A percentile compares a stretch with the other conserved stretches of the same genome.
phyloP scores from a whole-genome alignment of 2,113 vertebrate species.

The Cyphomyrus discorhynchus region DNA sequence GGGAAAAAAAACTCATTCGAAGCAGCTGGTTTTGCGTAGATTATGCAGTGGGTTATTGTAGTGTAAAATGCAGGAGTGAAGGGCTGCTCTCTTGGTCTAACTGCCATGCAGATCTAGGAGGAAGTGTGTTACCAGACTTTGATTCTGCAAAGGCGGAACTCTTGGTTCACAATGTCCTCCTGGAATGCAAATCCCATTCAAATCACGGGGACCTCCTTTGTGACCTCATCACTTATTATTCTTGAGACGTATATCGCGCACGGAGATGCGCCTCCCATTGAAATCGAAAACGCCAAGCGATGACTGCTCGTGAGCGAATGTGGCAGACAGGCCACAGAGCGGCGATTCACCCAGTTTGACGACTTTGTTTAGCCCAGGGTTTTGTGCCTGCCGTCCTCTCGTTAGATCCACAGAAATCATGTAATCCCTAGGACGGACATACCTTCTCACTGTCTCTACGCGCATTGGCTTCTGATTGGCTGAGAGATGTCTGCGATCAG shows the following conservation, averaged over 20 bases:
- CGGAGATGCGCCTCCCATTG: neutral
- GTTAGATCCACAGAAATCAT: slow-evolving; percentile 7
- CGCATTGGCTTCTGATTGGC: neutral
- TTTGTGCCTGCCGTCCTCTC: slow-evolving; percentile 33
- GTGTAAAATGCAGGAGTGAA: slow-evolving; percentile 54
- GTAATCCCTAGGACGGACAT: neutral
- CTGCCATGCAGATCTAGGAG: neutral
- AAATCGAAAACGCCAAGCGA: neutral
- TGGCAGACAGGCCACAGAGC: slow-evolving; percentile 22
- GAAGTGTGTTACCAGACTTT: neutral
- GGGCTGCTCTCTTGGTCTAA: slow-evolving; percentile 40
- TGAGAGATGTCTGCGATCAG: neutral
- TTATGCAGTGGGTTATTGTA: slow-evolving; percentile 52
- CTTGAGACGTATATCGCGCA: neutral
- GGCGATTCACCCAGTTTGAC: slow-evolving; percentile 47
- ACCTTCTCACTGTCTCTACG: neutral
- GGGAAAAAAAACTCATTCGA: slow-evolving; percentile 35
- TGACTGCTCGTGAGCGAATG: no score
- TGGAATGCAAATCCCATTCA: neutral
- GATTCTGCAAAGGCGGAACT: neutral
- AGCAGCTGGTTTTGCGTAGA: slow-evolving; percentile 95
- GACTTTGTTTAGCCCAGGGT: slow-evolving; percentile 65
- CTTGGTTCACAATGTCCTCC: neutral
- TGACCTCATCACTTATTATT: neutral
- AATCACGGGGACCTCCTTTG: neutral